Evolutionary conservation across 1,140 invertebrate genomes (phyloP).

Genomic region (Cryptotermes secundus): DNA sequence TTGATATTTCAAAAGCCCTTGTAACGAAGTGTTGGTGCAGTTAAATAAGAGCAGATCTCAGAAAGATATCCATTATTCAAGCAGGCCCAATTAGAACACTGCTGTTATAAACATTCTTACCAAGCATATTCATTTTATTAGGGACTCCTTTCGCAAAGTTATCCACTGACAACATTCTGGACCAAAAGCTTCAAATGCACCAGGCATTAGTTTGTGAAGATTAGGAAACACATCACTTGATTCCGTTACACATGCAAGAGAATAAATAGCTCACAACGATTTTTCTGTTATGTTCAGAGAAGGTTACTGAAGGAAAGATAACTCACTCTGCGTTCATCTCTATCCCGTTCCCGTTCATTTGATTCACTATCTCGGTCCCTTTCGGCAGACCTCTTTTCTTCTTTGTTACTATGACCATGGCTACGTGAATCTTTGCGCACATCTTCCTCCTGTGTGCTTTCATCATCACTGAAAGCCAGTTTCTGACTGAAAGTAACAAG

Average conservation of each 20-base stretch:
- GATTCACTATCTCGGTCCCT: conserved; percentile 21
- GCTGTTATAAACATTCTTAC: no score
- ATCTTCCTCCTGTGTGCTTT: conserved; percentile 47
- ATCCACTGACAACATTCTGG: not conserved
- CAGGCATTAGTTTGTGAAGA: not conserved
- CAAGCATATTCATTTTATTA: not conserved
- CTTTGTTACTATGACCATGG: conserved; percentile 18
- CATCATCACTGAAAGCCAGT: conserved; percentile 91
- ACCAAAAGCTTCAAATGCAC: not conserved
- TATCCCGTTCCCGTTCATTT: not conserved
- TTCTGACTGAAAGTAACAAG: conserved; percentile 70
- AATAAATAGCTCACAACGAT: not conserved
- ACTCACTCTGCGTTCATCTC: conserved; percentile 21
- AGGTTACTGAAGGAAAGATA: not conserved
- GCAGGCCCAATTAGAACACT: no score
- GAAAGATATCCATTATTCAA: no score
- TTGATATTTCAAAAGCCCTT: no score
- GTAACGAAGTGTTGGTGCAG: no score
- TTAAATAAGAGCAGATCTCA: no score
- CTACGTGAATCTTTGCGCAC: conserved; percentile 27
- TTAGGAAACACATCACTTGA: not conserved
- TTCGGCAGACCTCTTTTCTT: conserved; percentile 31
- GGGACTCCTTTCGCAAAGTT: not conserved
- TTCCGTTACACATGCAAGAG: not conserved
- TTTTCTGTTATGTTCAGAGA: not conserved